Conservation (phyloP, 2,113 vertebrate species). For the Syngnathus scovelli region DNA sequence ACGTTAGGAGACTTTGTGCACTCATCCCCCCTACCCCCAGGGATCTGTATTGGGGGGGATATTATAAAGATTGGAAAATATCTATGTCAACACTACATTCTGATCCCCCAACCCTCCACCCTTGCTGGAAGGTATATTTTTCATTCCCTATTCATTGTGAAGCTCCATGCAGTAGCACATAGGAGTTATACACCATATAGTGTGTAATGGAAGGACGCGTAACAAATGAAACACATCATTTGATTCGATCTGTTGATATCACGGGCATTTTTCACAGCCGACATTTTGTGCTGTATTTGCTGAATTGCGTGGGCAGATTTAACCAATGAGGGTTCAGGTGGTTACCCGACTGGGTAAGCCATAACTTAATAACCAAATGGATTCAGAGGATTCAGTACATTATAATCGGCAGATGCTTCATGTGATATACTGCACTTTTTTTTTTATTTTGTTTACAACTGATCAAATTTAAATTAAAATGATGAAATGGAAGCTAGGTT, state of each 20-base stretch:
- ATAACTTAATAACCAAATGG: not conserved
- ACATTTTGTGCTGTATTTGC: not conserved
- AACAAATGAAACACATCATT: slow-evolving; percentile 21
- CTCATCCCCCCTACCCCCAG: slow-evolving; percentile 45
- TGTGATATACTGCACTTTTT: slow-evolving; percentile 16
- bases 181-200: not conserved
- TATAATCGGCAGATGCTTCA: slow-evolving; percentile 9
- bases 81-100: slow-evolving; percentile 35
- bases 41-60: slow-evolving; percentile 42
- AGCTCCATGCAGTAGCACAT: not conserved
- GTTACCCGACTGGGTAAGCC: not conserved
- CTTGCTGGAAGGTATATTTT: slow-evolving; percentile 19
- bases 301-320: not conserved
- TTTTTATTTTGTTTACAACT: slow-evolving; percentile 14
- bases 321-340: not conserved
- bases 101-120: not conserved
- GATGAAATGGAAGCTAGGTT: slow-evolving; percentile 40
- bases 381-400: slow-evolving; percentile 15
- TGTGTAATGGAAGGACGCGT: slow-evolving; percentile 14
- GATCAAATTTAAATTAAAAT: slow-evolving; percentile 40
- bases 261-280: not conserved
- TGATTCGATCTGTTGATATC: slow-evolving; percentile 25
- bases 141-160: slow-evolving; percentile 28
- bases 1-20: slow-evolving; percentile 45
- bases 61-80: slow-evolving; percentile 49